Evolutionary conservation across 1,140 invertebrate genomes (phyloP), one percentile per base, ranked within the genome.

Genomic region (Drosophila arawakana): DNA sequence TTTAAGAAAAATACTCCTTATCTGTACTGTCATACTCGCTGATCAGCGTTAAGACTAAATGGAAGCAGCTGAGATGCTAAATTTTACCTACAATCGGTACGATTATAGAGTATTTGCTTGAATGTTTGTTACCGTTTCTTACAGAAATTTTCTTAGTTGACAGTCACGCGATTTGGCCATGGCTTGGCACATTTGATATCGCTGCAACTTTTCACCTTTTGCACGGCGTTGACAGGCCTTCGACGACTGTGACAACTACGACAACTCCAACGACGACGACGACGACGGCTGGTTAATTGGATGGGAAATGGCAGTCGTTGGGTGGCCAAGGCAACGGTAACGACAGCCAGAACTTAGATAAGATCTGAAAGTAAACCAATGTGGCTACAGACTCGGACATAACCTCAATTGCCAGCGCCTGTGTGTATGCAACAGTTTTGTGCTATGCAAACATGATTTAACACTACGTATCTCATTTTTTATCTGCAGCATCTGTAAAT

Each of bases 181-280:
- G 76, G 60, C 49, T 86, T 74, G 83, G 80, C 80, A 83, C 83
- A 83, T 88, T 86, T 80, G 83, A 86, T 86, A 84, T 78, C 80
- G 77, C 76, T 67, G 71, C 67, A 83, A 88, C 84, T 83, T 88
- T 88, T 89, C 84, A 88, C 83, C 84, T 88, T 71, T 78, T 68
- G 73, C 73, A 59, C 61, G 46, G 18, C 34, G 68, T 71, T 65
- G 72, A 58, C 65, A 70, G 41, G 63, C 18, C 74, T 61, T 58
- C 71, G 50, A 80, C 25, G 25, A 5, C 25, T 4, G 6, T 6
- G 25, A 30, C 25, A 30, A 30, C 25, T 4, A 30, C 25, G 25
- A 30, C 25, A 30, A 30, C 25, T 30, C 4, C 25, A 5, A 30
- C 25, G 25, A 30, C 25, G 4, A 6, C 3, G 25, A 30, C 25